Base-by-base conservation (phyloP, 2,113 vertebrate species). In the Dermatemys mawii region DNA sequence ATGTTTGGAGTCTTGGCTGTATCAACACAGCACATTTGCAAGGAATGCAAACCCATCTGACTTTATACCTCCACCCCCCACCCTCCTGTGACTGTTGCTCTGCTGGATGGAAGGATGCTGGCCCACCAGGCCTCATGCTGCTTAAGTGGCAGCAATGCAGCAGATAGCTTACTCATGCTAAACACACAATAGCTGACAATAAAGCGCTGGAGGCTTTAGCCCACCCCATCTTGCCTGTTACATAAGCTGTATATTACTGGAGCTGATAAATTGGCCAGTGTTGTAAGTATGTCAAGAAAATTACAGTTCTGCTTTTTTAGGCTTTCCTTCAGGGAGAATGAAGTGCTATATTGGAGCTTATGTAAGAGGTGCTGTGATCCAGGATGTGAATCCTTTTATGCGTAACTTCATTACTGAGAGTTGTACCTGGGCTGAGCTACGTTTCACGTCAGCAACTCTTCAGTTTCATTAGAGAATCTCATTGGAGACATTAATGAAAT, bases 261-360 rank as follows among this genome's bases (percentile, higher is more conserved):
- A 92, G 89, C 95, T 94, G 96, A 89, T 85, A 35, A 92, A 95
- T 53, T 87, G 91, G 78, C 88, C 78, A 35, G 2, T 75, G 92
- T 60, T 90, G 83, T 89, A 81, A 95, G 89, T 87, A 9, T 17
- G 78, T 94, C 94, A 93, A 78, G 86, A 78, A 93, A 92, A 93
- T 93, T 16, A n/a, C 22, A 86, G 87, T 27, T 57, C 85, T 67
- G 87, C 84, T 81, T 94, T 81, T 91, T 21, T 26, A 81, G 89
- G 53, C 81, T 95, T 92, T 96, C 83, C 93, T 96, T 80, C 10
- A 88, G 82, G 90, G 94, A 95, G 83, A 86, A 38, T 3, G 81
- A 44, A 85, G 89, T 38, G 78, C 79, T 87, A 44, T 63, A 1
- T 44, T 83, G 49, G 90, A 90, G 79, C 83, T 92, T 76, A 84